Evolutionary conservation across 35 echinoderm and acorn worm species (phyloP), one percentile per base, ranked within the genome.

Genomic region (Holothuria glaberrima): DNA sequence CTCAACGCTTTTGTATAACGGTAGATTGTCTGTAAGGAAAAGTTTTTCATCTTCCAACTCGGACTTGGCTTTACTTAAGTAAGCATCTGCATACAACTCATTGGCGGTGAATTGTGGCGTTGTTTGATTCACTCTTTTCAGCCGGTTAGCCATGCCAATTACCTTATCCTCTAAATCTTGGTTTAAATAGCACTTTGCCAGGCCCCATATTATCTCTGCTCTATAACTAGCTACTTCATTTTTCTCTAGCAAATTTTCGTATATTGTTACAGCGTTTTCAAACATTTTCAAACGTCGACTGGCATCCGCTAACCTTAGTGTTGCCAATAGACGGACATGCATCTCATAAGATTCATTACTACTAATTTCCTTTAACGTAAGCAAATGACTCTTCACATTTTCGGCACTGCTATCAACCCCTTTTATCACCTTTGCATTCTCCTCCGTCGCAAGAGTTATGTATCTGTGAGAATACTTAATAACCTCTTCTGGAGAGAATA

Each of bases 11-110:
- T 14, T 32, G 41, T 17, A 14, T 32, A 18, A 29, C 41, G 30
- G 30, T 12, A 4, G 9, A 28, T 9, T 3, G 63, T 18, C 21
- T 18, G n/a, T 28, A 9, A 12, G 13, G 19, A 26, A 9, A 73
- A 7, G 26, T 19, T 35, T 21, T 18, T 13, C 13, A 34, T 29
- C 32, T 73, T 9, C 14, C n/a, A 29, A 68, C 9, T 17, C 18
- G 14, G 69, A 29, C 29, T 73, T 73, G 18, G 69, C 69, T 26
- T 73, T 73, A 1, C 30, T 35, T 35, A 73, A 73, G 41, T 73
- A 26, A 73, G 41, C 69, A 73, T 73, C 69, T 3, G 69, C 69
- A 32, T 73, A 73, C 28, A 73, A 32, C 41, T 73, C 69, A 21
- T 73, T 0, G 30, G 69, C 76, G 22, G 41, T 41, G 10, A 73